Evolutionary conservation across 1,140 invertebrate genomes (phyloP).

Genomic region (Medauroidea extradentata): DNA sequence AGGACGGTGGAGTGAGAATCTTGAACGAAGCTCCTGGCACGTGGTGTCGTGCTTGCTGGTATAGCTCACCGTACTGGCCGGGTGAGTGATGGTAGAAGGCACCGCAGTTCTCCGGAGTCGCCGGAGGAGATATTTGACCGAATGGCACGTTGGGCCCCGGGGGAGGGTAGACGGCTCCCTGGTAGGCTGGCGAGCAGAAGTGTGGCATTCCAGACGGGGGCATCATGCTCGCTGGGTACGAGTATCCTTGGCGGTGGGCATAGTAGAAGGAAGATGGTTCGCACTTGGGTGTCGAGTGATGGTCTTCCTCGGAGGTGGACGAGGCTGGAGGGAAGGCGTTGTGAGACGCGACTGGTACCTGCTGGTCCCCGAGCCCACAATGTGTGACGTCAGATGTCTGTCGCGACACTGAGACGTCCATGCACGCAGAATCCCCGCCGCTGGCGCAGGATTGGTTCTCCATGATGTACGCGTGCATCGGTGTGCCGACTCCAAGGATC

Average conservation of each 20-base stretch:
- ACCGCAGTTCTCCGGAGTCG: slow-evolving; percentile 42
- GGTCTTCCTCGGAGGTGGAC: not conserved
- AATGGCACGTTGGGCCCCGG: slow-evolving; percentile 5
- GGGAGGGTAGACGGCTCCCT: not conserved
- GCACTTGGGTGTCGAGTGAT: not conserved
- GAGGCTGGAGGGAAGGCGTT: not conserved
- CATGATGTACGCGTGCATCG: too few relatives aligned
- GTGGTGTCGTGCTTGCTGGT: slow-evolving; percentile 9
- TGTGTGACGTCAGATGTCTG: not conserved
- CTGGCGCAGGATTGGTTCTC: too few relatives aligned
- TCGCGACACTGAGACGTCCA: not conserved
- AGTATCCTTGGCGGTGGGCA: slow-evolving; percentile 6
- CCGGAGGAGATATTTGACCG: slow-evolving; percentile 45
- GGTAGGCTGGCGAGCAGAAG: slow-evolving; percentile 6
- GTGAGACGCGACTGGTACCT: slow-evolving; percentile 12
- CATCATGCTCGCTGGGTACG: not conserved
- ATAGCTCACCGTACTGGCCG: slow-evolving; percentile 15
- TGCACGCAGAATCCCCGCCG: not conserved
- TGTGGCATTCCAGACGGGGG: not conserved
- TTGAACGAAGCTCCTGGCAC: slow-evolving; percentile 24
- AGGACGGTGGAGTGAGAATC: slow-evolving; percentile 48
- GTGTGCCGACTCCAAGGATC: slow-evolving; percentile 35
- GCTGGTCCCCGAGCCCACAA: slow-evolving; percentile 6
- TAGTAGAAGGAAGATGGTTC: slow-evolving; percentile 12
- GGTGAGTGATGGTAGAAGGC: slow-evolving; percentile 7